Percentiles rank a stretch among this genome's conserved stretches.
These are phyloP conservation scores for Pedetes capensis DNA, from an alignment of 2,113 vertebrate genomes.

Conservation along the genomic window DNA sequence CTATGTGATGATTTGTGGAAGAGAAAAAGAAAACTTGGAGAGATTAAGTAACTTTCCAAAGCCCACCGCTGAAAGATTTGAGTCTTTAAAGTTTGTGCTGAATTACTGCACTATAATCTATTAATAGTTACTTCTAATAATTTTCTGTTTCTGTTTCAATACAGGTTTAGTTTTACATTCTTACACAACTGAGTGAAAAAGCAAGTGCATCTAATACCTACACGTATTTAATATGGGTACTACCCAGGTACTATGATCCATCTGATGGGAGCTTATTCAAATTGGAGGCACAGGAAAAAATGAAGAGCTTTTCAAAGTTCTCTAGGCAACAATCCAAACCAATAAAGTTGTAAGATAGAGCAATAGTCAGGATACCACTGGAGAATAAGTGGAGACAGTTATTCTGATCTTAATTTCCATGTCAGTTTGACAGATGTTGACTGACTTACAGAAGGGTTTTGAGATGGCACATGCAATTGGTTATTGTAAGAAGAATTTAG, in stretches of 20 bases:
- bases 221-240: neutral
- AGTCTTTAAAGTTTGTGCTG: neutral
- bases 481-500: constrained; percentile 23
- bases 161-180: neutral
- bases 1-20: neutral
- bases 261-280: neutral
- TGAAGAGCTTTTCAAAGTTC: neutral
- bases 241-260: neutral
- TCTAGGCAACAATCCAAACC: neutral
- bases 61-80: neutral
- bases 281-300: neutral
- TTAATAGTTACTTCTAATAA: constrained; percentile 37
- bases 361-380: neutral
- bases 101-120: neutral
- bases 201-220: neutral
- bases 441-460: neutral
- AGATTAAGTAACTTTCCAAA: constrained; percentile 18
- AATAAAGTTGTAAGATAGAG: neutral
- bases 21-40: neutral
- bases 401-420: constrained; percentile 2
- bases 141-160: neutral
- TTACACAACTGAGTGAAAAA: neutral
- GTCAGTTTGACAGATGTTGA: neutral
- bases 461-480: neutral
- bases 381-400: neutral